These are phyloP conservation scores for Blera fallax DNA, from an alignment of 2,888 invertebrate genomes.

Conservation along the genomic window DNA sequence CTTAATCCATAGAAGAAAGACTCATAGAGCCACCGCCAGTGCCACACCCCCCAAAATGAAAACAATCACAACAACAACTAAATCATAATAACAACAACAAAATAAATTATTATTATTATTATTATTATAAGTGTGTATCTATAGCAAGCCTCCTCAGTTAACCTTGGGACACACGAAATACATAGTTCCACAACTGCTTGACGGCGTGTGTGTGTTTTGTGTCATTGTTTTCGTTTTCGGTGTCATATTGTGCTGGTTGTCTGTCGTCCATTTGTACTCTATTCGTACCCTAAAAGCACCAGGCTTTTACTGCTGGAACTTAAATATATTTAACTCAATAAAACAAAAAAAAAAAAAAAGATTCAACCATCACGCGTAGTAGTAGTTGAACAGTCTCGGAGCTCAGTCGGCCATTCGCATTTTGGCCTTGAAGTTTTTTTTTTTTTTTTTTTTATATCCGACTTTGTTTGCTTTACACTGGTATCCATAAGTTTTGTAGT, in stretches of 20 bases:
- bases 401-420: slow-evolving; percentile 54
- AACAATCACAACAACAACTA: not conserved
- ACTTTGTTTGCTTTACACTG: slow-evolving; percentile 25
- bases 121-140: slow-evolving; percentile 5
- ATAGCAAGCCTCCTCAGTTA: slow-evolving; percentile 19
- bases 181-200: slow-evolving; percentile 13
- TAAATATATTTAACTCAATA: not conserved
- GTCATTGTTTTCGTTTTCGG: slow-evolving; percentile 41
- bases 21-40: not conserved
- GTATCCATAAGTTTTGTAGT: slow-evolving; percentile 26
- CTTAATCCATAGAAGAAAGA: not conserved
- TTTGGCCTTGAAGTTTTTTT: slow-evolving; percentile 62
- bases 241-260: slow-evolving; percentile 45
- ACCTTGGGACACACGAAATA: slow-evolving; percentile 49
- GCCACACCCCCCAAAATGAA: slow-evolving; percentile 35
- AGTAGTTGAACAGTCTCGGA: not conserved
- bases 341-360: slow-evolving; percentile 2
- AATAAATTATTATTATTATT: too few species aligned
- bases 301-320: not conserved
- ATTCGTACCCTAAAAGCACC: not conserved
- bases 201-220: not conserved
- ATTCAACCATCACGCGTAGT: slow-evolving; percentile 12
- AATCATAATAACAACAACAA: not conserved
- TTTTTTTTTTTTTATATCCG: slow-evolving; percentile 7
- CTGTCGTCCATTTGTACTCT: slow-evolving; percentile 22